Percentiles rank a stretch among this genome's conserved stretches.
These are phyloP conservation scores for Leptinotarsa rubiginosa DNA, from an alignment of 2,888 invertebrate species.

Conservation along the genomic window DNA sequence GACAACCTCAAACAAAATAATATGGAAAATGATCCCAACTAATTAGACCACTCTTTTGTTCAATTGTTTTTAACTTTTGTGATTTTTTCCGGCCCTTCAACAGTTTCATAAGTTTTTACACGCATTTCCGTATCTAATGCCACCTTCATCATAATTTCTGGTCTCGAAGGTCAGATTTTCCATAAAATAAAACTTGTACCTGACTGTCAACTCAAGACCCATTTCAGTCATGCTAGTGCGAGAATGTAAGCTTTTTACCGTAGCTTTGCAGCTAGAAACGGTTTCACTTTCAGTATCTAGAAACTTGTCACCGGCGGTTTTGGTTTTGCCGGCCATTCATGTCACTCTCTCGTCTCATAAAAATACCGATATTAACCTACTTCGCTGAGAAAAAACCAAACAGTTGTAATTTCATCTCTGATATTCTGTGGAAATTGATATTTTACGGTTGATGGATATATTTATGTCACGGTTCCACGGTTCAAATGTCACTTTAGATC, in stretches of 20 bases:
- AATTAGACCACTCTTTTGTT: no score
- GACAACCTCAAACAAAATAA: no score
- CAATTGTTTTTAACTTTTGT: no score
- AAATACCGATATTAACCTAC: slow-evolving; percentile 22
- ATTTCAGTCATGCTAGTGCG: not conserved
- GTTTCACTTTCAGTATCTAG: slow-evolving; percentile 24
- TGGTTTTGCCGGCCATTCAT: slow-evolving; percentile 11
- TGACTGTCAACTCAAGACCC: not conserved
- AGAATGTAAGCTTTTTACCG: slow-evolving; percentile 4
- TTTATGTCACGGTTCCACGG: slow-evolving; percentile 3
- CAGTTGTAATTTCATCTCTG: slow-evolving; percentile 25
- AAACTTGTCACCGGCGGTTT: slow-evolving; percentile 24
- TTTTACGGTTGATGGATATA: slow-evolving; percentile 11
- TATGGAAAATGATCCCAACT: no score
- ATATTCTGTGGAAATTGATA: slow-evolving; percentile 20
- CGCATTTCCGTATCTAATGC: no score
- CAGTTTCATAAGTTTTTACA: no score
- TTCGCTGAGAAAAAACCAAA: not conserved
- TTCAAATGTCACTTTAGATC: not conserved
- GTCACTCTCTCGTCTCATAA: slow-evolving; percentile 13
- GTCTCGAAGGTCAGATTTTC: no score
- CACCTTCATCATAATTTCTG: no score
- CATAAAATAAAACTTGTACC: no score
- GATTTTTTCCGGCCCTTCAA: no score
- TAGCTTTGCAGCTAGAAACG: slow-evolving; percentile 6